These are phyloP conservation scores for Phaonia tiefii DNA, from an alignment of 2,888 invertebrate species.

Conservation along the genomic window DNA sequence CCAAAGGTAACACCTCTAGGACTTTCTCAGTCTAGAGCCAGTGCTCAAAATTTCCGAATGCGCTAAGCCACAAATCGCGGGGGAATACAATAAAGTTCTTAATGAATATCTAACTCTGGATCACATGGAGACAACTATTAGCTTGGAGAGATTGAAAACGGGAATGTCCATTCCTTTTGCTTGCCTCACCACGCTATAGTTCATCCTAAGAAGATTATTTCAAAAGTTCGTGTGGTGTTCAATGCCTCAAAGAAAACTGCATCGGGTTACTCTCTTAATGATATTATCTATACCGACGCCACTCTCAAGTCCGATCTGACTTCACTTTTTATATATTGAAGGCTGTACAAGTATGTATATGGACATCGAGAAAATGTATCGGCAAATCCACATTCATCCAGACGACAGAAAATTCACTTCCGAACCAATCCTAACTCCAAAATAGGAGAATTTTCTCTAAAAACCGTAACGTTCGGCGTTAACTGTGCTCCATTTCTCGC, in stretches of 20 bases:
- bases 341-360: not conserved
- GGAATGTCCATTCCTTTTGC: not conserved
- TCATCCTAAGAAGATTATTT: too few relatives aligned
- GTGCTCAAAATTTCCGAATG: not conserved
- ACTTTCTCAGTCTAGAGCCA: not conserved
- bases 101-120: too few relatives aligned
- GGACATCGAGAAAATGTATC: conserved; percentile 8
- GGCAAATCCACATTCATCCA: not conserved
- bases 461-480: too few relatives aligned
- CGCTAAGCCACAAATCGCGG: not conserved
- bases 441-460: too few relatives aligned
- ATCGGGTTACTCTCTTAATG: not conserved
- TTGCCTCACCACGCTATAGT: too few relatives aligned
- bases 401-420: not conserved
- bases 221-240: too few relatives aligned
- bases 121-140: too few relatives aligned
- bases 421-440: conserved; percentile 20
- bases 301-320: not conserved
- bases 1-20: conserved; percentile 7
- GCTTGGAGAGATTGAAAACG: too few relatives aligned
- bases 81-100: too few relatives aligned
- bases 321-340: too few relatives aligned
- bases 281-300: not conserved
- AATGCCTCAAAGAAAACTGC: conserved; percentile 14
- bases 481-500: too few relatives aligned